Percentiles rank a stretch among this genome's conserved stretches.
phyloP scores from a whole-genome alignment of 2,888 invertebrate species.

The Electrophaes corylata region DNA sequence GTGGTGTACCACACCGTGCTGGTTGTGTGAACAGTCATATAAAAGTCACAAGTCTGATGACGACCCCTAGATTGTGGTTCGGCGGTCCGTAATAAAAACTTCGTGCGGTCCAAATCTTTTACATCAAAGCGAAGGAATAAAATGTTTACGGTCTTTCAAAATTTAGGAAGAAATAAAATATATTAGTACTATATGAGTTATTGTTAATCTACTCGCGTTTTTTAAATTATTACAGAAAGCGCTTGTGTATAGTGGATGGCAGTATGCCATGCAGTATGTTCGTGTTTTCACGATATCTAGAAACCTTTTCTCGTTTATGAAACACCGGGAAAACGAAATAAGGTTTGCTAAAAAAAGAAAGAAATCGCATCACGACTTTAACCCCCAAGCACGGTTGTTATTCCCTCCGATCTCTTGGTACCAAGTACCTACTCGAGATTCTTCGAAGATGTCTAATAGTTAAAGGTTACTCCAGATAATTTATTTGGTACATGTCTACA shows the following conservation, averaged over 20 bases:
- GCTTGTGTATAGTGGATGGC: not conserved
- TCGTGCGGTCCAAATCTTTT: slow-evolving; percentile 40
- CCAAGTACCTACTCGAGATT: too few species aligned
- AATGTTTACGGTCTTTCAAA: slow-evolving; percentile 34
- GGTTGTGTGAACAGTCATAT: slow-evolving; percentile 25
- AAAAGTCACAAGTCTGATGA: slow-evolving; percentile 47
- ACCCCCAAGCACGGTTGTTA: too few species aligned
- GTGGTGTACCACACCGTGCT: slow-evolving; percentile 37
- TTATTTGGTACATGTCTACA: too few species aligned
- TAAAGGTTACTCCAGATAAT: too few species aligned
- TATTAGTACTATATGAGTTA: slow-evolving; percentile 11
- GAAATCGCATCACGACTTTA: too few species aligned
- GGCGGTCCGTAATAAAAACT: slow-evolving; percentile 45
- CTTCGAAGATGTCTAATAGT: too few species aligned
- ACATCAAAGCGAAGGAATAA: slow-evolving; percentile 33
- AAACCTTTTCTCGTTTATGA: not conserved
- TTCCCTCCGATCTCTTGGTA: too few species aligned
- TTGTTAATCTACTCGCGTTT: slow-evolving; percentile 3
- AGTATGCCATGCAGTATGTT: slow-evolving; percentile 4
- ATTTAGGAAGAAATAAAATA: slow-evolving; percentile 17
- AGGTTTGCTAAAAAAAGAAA: too few species aligned
- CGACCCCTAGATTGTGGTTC: slow-evolving; percentile 41
- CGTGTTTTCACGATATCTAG: not conserved
- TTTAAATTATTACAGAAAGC: not conserved
- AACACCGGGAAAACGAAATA: not conserved